Conservation (phyloP, 1,140 invertebrate genomes). For the Sarcophaga bullata region DNA sequence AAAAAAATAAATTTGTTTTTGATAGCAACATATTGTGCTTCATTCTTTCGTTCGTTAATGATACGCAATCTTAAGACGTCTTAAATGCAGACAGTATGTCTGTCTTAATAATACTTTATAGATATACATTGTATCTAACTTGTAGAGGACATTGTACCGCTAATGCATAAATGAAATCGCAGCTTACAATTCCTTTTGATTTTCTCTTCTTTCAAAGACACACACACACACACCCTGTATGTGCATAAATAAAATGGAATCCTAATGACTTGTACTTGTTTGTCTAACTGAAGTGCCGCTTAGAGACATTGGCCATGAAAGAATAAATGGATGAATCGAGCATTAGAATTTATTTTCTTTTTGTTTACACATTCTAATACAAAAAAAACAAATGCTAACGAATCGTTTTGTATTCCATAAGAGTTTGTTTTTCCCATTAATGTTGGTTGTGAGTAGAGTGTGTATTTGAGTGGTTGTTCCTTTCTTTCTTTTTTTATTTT, state of each 20-base stretch:
- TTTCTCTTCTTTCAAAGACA: too few relatives aligned
- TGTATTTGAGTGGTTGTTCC: too few relatives aligned
- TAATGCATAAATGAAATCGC: not conserved
- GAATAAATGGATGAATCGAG: not conserved
- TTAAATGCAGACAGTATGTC: not conserved
- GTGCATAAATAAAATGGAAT: not conserved
- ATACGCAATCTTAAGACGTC: conserved; percentile 8
- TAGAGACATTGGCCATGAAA: conserved; percentile 14
- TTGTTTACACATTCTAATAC: not conserved
- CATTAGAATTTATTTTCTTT: too few relatives aligned
- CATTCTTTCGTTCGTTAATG: not conserved
- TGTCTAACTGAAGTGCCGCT: not conserved
- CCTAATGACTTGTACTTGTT: not conserved
- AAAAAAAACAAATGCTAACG: not conserved
- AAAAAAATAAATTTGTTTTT: not conserved
- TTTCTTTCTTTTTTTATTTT: too few relatives aligned
- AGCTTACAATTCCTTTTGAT: not conserved
- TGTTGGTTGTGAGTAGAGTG: too few relatives aligned
- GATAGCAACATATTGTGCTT: not conserved
- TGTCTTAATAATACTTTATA: not conserved
- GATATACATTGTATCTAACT: not conserved
- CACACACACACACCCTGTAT: too few relatives aligned
- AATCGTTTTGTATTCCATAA: conserved; percentile 5
- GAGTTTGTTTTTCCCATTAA: not conserved
- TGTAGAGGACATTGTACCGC: not conserved